Base-by-base conservation (phyloP, 2,888 invertebrate species). In the Cosmorhoe ocellata region DNA sequence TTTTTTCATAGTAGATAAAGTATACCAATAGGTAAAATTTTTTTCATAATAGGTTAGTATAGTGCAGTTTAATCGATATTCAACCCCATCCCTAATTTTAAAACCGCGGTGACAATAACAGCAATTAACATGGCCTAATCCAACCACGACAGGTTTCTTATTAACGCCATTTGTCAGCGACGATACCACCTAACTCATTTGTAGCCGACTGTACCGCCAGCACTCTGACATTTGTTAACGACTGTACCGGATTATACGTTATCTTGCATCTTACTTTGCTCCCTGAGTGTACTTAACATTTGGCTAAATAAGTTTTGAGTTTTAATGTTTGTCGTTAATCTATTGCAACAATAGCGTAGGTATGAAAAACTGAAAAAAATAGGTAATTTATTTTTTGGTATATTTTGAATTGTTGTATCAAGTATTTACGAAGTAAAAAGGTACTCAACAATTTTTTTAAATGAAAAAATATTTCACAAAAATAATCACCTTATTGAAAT, bases 101-200 rank as follows among this genome's bases (percentile, higher is more conserved):
- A 49, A 49, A 51, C 32, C 60, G 63, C 64, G 64, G 58, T 67
- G 71, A 76, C 75, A 77, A 74, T 74, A 71, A 74, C 77, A 77
- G 75, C 79, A 88, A 89, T 88, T 88, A 90, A 84, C 87, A 73
- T 69, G 45, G 52, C 66, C 69, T 85, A 85, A 87, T 82, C 83
- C 84, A 57, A 67, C 77, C 79, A 61, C 84, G 89, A 86, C 89
- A 88, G 84, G 86, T 87, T 90, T 88, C 88, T 89, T 90, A 88
- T 85, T 89, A 86, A 81, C 79, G 70, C 84, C 86, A 89, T 90
- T 90, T 88, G 87, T 90, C 85, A 81, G 56, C 50, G 46, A 51
- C 52, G 48, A 58, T 52, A 56, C 56, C 75, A 65, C 61, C 37
- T 49, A 61, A 59, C 65, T 69, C 66, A 70, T 68, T 66, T 62